Conservation (phyloP, 2,797 vertebrate genomes). For the Triplophysa bombifrons region DNA sequence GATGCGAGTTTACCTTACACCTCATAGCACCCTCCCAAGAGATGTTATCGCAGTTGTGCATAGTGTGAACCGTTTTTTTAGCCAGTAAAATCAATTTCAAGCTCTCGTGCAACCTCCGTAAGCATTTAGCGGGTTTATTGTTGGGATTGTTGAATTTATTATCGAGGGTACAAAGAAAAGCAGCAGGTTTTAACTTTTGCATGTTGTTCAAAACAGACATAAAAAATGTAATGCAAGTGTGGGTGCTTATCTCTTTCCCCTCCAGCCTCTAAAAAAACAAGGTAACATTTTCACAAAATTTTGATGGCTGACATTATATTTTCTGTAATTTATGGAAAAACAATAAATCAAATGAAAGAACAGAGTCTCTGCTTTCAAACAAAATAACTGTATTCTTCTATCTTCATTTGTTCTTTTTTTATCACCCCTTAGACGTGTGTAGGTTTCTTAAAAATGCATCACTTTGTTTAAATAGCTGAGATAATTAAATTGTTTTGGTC, state of each 20-base stretch:
- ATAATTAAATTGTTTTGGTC: too few relatives aligned
- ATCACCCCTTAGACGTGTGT: too few relatives aligned
- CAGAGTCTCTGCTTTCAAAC: too few relatives aligned
- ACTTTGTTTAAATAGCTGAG: too few relatives aligned
- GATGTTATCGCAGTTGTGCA: neutral
- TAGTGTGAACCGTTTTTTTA: neutral
- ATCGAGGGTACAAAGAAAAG: constrained; percentile 1
- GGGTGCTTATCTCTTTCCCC: neutral
- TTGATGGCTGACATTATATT: too few relatives aligned
- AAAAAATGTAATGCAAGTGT: constrained; percentile 2
- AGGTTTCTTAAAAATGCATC: too few relatives aligned
- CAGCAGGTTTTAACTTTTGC: neutral
- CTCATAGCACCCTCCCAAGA: constrained; percentile 7
- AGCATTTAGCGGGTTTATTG: constrained; percentile 24
- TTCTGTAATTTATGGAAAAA: too few relatives aligned
- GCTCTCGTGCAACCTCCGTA: constrained; percentile 15
- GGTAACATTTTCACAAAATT: too few relatives aligned
- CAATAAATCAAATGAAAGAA: too few relatives aligned
- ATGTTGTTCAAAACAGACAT: constrained; percentile 16
- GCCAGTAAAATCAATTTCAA: constrained; percentile 21
- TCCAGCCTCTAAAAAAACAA: too few relatives aligned
- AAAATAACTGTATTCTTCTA: too few relatives aligned
- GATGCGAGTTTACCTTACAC: neutral
- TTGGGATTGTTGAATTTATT: constrained; percentile 5
- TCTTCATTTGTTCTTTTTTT: too few relatives aligned